These are phyloP conservation scores for Zaprionus camerounensis DNA, from an alignment of 1,140 invertebrate species.

Conservation along the genomic window DNA sequence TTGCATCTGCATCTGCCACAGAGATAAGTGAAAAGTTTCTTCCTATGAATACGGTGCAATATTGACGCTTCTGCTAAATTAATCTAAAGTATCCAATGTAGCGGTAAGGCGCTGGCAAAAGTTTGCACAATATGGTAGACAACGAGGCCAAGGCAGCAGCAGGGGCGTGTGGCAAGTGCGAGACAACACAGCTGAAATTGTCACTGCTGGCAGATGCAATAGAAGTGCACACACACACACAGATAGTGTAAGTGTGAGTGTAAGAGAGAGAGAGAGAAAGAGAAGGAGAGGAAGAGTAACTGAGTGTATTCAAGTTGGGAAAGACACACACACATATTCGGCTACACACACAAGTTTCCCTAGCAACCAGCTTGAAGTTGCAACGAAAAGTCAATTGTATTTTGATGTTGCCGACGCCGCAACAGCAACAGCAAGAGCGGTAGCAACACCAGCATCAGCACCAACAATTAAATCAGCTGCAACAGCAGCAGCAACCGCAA, in stretches of 20 bases:
- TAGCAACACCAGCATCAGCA: constrained; percentile 20
- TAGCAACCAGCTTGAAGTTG: constrained; percentile 70
- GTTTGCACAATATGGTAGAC: constrained; percentile 59
- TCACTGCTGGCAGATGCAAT: constrained; percentile 65
- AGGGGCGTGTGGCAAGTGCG: background rate
- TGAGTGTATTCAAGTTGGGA: constrained; percentile 48
- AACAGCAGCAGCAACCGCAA: constrained; percentile 55
- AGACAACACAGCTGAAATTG: constrained; percentile 49
- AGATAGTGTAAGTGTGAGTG: constrained; percentile 7
- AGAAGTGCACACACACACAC: constrained; percentile 64
- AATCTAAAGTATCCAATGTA: constrained; percentile 62
- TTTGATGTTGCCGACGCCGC: constrained; percentile 63
- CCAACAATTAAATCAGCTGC: constrained; percentile 32
- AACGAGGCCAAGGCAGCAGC: constrained; percentile 45
- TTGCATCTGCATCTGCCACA: constrained; percentile 50
- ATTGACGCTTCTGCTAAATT: constrained; percentile 76
- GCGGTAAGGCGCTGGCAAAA: constrained; percentile 20
- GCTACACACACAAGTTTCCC: constrained; percentile 43
- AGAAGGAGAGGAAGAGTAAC: background rate
- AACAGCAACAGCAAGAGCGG: constrained; percentile 24
- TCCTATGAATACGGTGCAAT: constrained; percentile 39
- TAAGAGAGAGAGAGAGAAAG: background rate
- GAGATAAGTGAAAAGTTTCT: constrained; percentile 59
- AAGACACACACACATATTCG: constrained; percentile 13
- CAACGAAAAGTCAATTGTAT: constrained; percentile 80